Base-by-base conservation (phyloP, 2,888 invertebrate species). In the Ophion slaviceki region DNA sequence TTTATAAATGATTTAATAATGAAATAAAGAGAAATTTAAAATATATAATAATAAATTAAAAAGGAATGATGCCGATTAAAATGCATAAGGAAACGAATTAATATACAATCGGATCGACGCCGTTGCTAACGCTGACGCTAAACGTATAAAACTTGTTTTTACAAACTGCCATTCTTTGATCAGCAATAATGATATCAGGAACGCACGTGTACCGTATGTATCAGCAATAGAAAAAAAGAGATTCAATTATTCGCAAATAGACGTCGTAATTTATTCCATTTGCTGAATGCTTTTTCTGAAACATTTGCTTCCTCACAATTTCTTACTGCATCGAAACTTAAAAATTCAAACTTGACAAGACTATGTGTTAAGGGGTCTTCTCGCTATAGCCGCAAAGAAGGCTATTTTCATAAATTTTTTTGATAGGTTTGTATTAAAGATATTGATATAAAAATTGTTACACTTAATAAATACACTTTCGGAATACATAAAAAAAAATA, bases 221-320 rank as follows among this genome's bases (percentile, higher is more conserved):
- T 36, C 1, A 53, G 53, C 17, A 53, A 53, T 53, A 17, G 53
- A 53, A 17, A 53, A 14, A 17, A 53, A 53, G 14, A 53, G 4
- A 17, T 17, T 53, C 17, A 53, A 11, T 14, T 53, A 17, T 53
- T 14, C 53, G 53, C 53, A 24, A 28, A 28, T 17, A 17, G 17
- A 20, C n/a, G 8, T 17, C n/a, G 8, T 17, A 53, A 70, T 70
- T 47, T 70, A 8, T 47, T 70, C 53, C 32, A 72, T 57, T 59
- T 32, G 32, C 14, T 24, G 40, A 47, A 53, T 53, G 53, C 14
- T 53, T 5, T 17, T 53, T 14, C 14, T 53, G 53, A 17, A 53
- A 17, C 14, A 17, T 17, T 53, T 14, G 5, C 53, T 14, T 53
- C 14, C 17, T 53, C 17, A 53, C 40, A 40, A 40, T 40, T 8